Conservation (phyloP, 92 coral and sea anemone genomes). For the Diadumene lineata region DNA sequence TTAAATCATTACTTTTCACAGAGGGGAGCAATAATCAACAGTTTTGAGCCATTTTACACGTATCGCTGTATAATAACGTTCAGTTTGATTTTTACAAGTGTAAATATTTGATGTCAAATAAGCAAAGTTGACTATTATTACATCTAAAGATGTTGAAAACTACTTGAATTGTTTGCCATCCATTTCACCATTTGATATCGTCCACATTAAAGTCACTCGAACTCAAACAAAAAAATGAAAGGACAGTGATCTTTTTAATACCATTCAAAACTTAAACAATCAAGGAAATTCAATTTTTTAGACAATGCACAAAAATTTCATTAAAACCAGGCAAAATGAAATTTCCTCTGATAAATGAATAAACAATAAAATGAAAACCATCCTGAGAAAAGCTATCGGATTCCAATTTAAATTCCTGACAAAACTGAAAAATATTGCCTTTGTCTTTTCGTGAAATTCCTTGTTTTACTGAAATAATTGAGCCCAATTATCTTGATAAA, state of each 20-base stretch:
- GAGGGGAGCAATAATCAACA: constrained; percentile 3
- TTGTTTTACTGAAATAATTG: neutral
- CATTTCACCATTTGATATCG: constrained; percentile 11
- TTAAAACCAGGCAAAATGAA: neutral
- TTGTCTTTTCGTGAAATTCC: neutral
- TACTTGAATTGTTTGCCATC: constrained; percentile 14
- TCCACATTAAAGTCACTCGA: neutral
- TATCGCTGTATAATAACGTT: constrained; percentile 2
- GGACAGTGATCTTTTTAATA: neutral
- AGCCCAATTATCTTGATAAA: neutral
- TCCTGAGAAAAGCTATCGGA: constrained; percentile 1
- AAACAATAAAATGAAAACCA: neutral
- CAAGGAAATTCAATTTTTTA: neutral
- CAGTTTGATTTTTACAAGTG: constrained; percentile 18
- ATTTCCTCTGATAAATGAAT: neutral
- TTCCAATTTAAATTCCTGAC: neutral
- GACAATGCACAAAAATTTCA: neutral
- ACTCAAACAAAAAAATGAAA: neutral
- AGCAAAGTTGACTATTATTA: constrained; percentile 2
- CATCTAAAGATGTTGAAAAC: constrained; percentile 17
- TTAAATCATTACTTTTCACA: constrained; percentile 9
- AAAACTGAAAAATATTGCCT: neutral
- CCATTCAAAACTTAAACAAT: neutral
- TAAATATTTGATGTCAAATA: constrained; percentile 28
- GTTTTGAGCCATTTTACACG: constrained; percentile 6